Conservation (phyloP, 2,797 vertebrate genomes). For the Mormyrus proboscirostris region DNA sequence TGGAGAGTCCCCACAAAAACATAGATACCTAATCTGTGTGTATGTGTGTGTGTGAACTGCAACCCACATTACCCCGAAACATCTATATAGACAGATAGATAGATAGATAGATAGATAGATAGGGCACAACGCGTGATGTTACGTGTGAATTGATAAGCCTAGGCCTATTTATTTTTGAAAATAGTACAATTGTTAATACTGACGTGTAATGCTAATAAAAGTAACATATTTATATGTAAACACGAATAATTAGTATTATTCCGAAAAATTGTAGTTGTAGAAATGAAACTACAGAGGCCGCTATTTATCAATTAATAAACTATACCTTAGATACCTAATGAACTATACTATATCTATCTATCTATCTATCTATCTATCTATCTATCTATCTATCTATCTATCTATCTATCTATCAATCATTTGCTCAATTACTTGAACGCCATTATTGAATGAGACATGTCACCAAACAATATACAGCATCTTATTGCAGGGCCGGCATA, state of each 20-base stretch:
- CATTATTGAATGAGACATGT: neutral
- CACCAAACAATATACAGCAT: neutral
- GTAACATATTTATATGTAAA: neutral
- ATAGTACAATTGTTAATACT: neutral
- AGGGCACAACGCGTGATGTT: neutral
- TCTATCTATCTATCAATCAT: neutral
- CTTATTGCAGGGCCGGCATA: neutral
- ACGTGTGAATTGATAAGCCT: neutral
- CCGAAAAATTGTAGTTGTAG: neutral
- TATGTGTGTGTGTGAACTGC: neutral
- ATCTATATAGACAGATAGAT: neutral
- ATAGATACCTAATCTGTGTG: neutral
- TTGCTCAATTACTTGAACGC: neutral
- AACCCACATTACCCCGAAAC: neutral
- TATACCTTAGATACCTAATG: too few relatives aligned
- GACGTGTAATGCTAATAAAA: neutral
- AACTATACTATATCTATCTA: neutral
- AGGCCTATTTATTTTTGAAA: neutral
- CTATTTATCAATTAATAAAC: conserved; percentile 16
- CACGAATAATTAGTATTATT: neutral
- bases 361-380: neutral
- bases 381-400: neutral
- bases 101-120: neutral
- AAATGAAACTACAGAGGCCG: conserved; percentile 15
- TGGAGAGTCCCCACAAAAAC: neutral